Evolutionary conservation across 2,797 vertebrate genomes (phyloP).

Genomic region (Sarcoramphus papa): DNA sequence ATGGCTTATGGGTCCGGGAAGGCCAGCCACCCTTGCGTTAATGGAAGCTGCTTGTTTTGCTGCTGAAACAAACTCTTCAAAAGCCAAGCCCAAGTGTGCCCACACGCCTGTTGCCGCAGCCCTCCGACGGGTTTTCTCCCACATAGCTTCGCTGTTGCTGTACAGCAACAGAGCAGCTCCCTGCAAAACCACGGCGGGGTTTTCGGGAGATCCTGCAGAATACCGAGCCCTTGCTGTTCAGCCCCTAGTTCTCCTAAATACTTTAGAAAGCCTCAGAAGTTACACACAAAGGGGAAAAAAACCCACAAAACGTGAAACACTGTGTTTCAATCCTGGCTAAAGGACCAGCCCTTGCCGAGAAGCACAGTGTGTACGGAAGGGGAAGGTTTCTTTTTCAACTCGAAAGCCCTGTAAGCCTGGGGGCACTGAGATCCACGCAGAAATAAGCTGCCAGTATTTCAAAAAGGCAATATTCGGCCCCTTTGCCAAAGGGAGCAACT

Average conservation of each 20-base stretch:
- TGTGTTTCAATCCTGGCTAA: not conserved
- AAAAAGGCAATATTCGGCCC: not conserved
- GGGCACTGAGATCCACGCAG: rapidly evolving
- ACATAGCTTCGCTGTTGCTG: not conserved
- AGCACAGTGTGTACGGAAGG: rapidly evolving
- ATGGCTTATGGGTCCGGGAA: rapidly evolving
- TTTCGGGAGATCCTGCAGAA: not conserved
- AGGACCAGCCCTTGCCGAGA: not conserved
- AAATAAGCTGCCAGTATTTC: not conserved
- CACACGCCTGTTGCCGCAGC: slow-evolving; percentile 8
- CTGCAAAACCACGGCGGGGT: not conserved
- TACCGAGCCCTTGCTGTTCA: not conserved
- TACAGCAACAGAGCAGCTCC: not conserved
- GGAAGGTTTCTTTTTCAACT: not conserved
- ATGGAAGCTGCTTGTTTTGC: not conserved
- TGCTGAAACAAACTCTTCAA: not conserved
- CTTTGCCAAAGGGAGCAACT: not conserved
- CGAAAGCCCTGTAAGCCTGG: rapidly evolving
- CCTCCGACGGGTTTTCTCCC: not conserved
- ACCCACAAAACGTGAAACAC: not conserved
- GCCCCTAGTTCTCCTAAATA: not conserved
- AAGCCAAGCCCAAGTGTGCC: not conserved
- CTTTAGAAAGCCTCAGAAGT: not conserved
- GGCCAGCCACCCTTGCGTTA: rapidly evolving
- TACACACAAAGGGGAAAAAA: rapidly evolving